These are phyloP conservation scores for Alcis repandata DNA, from an alignment of 2,888 invertebrate species.

Conservation along the genomic window DNA sequence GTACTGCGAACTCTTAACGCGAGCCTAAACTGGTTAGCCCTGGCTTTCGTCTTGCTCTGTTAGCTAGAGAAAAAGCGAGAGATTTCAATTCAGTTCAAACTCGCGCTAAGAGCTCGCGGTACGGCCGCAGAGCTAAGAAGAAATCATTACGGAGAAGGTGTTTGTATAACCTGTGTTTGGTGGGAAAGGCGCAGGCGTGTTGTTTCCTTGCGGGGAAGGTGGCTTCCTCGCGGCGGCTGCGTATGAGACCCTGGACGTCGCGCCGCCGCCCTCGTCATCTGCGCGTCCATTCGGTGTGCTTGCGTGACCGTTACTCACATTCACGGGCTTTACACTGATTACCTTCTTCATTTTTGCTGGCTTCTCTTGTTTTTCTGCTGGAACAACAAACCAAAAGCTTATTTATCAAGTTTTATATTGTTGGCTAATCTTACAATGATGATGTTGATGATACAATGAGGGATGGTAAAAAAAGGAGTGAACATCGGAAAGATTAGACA, in stretches of 20 bases:
- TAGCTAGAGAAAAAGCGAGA: too few species aligned
- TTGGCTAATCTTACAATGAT: not conserved
- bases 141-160: not conserved
- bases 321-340: slow-evolving; percentile 63
- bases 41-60: too few species aligned
- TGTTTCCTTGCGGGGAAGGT: slow-evolving; percentile 72
- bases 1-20: too few species aligned
- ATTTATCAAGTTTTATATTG: slow-evolving; percentile 9
- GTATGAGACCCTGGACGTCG: slow-evolving; percentile 74
- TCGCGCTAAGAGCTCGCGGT: too few species aligned
- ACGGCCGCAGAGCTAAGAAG: not conserved
- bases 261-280: slow-evolving; percentile 77
- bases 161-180: slow-evolving; percentile 65
- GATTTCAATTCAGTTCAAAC: too few species aligned
- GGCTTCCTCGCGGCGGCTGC: slow-evolving; percentile 81
- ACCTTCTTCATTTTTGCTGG: slow-evolving; percentile 78
- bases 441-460: not conserved
- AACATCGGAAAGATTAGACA: not conserved
- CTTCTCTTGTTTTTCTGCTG: slow-evolving; percentile 77
- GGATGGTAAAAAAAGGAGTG: not conserved
- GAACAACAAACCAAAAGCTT: slow-evolving; percentile 54
- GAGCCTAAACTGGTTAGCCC: too few species aligned
- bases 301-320: slow-evolving; percentile 78
- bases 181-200: slow-evolving; percentile 71
- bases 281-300: slow-evolving; percentile 79